A percentile compares a stretch with the other conserved stretches of the same genome.
These are phyloP conservation scores for Parauchenoglanis punctatus DNA, from an alignment of 2,797 vertebrate genomes.

Conservation along the genomic window DNA sequence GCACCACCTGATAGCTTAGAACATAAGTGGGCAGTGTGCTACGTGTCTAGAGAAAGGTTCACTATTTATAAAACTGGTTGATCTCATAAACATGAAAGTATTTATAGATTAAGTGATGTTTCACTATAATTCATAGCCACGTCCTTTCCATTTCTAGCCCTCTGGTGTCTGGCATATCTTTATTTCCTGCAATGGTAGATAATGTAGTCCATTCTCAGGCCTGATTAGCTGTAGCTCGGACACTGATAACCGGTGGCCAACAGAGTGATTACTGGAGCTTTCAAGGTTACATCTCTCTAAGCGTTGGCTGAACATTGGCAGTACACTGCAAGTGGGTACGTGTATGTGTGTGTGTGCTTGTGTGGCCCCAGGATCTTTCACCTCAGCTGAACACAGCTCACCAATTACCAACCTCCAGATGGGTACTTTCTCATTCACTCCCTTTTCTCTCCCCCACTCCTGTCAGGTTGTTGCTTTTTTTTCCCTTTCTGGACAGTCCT, in stretches of 20 bases:
- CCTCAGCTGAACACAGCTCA: slow-evolving; percentile 33
- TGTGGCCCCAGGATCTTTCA: slow-evolving; percentile 41
- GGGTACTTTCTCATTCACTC: slow-evolving; percentile 32
- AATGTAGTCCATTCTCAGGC: neutral
- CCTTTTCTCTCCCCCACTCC: slow-evolving; percentile 30
- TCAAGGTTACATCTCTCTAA: slow-evolving; percentile 45
- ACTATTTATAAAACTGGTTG: neutral
- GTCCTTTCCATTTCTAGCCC: neutral
- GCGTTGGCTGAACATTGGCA: slow-evolving; percentile 32
- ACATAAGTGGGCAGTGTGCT: neutral
- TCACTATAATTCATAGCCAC: neutral
- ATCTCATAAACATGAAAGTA: neutral
- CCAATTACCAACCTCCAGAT: slow-evolving; percentile 46
- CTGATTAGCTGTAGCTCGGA: slow-evolving; percentile 1
- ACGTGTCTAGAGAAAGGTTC: neutral
- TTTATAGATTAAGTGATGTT: neutral
- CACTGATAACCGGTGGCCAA: slow-evolving; percentile 27
- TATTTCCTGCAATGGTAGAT: neutral
- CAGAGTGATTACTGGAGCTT: slow-evolving; percentile 33
- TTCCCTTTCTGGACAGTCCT: slow-evolving; percentile 35
- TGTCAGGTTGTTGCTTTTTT: slow-evolving; percentile 33
- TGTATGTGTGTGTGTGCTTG: neutral
- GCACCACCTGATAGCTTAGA: neutral
- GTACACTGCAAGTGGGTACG: slow-evolving; percentile 13
- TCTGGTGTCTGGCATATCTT: neutral